phyloP scores from a whole-genome alignment of 2,797 vertebrate species.

The Carapus acus region DNA sequence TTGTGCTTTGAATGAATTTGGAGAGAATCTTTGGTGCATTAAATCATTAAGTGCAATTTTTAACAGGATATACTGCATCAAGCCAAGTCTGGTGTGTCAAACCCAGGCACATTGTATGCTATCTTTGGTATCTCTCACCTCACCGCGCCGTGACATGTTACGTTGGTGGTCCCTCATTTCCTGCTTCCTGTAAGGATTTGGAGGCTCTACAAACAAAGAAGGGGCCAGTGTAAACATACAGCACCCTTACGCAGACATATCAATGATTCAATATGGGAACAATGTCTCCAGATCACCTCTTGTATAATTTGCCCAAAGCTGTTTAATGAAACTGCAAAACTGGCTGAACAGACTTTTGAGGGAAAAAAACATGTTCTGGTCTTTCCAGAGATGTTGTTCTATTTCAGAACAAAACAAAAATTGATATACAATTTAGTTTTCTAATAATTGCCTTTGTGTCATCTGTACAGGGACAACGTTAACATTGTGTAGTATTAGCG shows the following conservation, averaged over 20 bases:
- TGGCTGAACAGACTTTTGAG: constrained; percentile 12
- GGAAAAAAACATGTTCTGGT: neutral
- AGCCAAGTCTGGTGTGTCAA: constrained; percentile 2
- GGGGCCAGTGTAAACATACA: constrained; percentile 64
- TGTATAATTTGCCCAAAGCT: constrained; percentile 18
- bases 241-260: constrained; percentile 63
- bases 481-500: neutral
- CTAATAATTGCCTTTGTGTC: too few species aligned
- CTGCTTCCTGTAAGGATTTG: constrained; percentile 48
- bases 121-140: constrained; percentile 38
- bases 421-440: too few species aligned
- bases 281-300: constrained; percentile 24
- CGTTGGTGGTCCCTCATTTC: constrained; percentile 69
- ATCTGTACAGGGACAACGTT: too few species aligned
- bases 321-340: constrained; percentile 4
- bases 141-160: constrained; percentile 29
- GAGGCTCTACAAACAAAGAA: constrained; percentile 63
- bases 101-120: constrained; percentile 22
- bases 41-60: neutral
- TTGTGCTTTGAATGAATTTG: too few species aligned
- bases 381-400: neutral
- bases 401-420: neutral
- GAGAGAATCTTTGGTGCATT: too few species aligned
- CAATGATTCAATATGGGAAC: constrained; percentile 48
- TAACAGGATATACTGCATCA: constrained; percentile 18